Percentiles rank a stretch among this genome's conserved stretches.
phyloP scores from a whole-genome alignment of 1,140 invertebrate genomes.

The Spodoptera litura region DNA sequence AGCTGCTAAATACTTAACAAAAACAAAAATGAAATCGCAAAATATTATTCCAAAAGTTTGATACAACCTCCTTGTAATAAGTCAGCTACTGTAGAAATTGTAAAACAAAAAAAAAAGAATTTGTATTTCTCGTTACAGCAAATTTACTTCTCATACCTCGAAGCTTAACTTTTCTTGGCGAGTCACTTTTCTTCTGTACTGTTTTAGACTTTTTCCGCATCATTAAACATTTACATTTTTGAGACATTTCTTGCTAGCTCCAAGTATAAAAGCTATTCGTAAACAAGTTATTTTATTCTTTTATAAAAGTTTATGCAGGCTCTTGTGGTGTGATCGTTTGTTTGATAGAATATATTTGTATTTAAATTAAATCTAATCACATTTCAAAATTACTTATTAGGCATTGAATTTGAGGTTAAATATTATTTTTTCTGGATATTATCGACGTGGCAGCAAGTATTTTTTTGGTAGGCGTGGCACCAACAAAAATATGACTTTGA shows the following conservation, averaged over 20 bases:
- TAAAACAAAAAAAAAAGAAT: constrained; percentile 11
- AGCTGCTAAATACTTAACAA: background rate
- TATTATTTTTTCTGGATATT: too few species aligned
- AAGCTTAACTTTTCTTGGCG: constrained; percentile 45
- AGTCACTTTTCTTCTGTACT: constrained; percentile 44
- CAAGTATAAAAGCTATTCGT: background rate
- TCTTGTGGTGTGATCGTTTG: too few species aligned
- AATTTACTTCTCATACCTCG: constrained; percentile 48
- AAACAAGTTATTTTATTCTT: background rate
- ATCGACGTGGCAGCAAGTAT: too few species aligned
- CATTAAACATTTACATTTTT: constrained; percentile 42
- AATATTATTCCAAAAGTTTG: background rate
- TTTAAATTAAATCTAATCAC: too few species aligned
- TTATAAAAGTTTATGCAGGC: too few species aligned
- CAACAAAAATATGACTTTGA: too few species aligned
- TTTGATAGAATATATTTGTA: too few species aligned
- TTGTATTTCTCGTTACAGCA: constrained; percentile 36
- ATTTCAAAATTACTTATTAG: too few species aligned
- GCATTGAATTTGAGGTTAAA: too few species aligned
- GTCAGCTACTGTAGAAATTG: constrained; percentile 3
- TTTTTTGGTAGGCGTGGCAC: too few species aligned
- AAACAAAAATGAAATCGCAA: background rate
- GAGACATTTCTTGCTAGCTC: constrained; percentile 24
- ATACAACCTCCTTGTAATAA: background rate
- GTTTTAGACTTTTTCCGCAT: constrained; percentile 46